phyloP scores from a whole-genome alignment of 2,888 invertebrate genomes.

The Sminthurides aquaticus region DNA sequence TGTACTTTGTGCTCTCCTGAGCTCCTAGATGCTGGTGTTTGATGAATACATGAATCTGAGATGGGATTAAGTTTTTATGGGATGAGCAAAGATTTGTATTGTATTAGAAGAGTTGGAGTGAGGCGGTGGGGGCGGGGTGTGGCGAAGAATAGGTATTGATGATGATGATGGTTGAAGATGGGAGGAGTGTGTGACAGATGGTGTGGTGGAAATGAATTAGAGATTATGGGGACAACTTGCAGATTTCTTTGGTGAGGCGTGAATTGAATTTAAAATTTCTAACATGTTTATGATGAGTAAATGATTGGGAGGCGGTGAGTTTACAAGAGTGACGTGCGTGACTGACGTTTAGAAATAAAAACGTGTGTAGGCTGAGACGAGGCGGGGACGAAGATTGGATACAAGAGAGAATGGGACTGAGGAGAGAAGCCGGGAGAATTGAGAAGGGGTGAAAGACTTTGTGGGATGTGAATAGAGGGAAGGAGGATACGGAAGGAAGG shows the following conservation, averaged over 20 bases:
- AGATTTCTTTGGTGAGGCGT: not conserved
- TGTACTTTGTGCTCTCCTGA: no score
- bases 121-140: not conserved
- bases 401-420: no score
- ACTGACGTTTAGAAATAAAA: no score
- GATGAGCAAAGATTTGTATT: not conserved
- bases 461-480: no score
- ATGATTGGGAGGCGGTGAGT: not conserved
- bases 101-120: conserved; percentile 4
- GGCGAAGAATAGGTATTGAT: no score
- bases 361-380: no score
- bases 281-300: conserved; percentile 1
- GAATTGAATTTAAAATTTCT: not conserved
- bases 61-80: no score
- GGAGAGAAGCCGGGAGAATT: no score
- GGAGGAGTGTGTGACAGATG: not conserved
- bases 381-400: no score
- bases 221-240: conserved; percentile 8
- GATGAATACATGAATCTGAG: no score
- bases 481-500: not conserved
- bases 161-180: not conserved
- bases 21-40: no score
- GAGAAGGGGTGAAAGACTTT: no score
- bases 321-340: conserved; percentile 7
- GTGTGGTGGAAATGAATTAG: conserved; percentile 1